Base-by-base conservation (phyloP, 2,797 vertebrate species). In the Vireo griseus region DNA sequence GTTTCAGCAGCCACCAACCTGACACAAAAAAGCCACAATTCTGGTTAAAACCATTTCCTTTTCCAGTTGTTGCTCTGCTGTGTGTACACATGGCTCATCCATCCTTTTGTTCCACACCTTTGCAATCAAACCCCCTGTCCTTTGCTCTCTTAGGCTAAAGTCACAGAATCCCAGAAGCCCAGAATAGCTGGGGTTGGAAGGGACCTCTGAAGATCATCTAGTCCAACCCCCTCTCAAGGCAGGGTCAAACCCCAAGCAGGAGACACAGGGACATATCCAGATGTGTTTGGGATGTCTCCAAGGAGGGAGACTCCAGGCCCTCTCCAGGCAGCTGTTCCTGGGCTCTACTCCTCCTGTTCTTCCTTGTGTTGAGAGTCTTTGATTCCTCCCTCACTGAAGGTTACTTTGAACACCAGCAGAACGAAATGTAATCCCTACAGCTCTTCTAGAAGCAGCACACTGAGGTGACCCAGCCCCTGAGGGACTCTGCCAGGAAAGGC, bases 51-150 rank as follows among this genome's bases (percentile, higher is more conserved):
- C 3, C 2, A 21, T 35, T 40, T 55, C 66, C 48, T 78, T 54
- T 51, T 16, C 6, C 62, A 71, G 16, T 1, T 51, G 37, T 22
- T 42, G 19, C 5, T 44, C 33, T 9, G 1, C 33, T 42, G 45
- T 5, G n/a, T 1, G 3, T 5, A 20, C 58, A 59, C 0, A 1
- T 0, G 8, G 47, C 39, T 51, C 21, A 11, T 63, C 26, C 18
- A 61, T 3, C 28, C 31, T 75, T 45, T 31, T 52, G 13, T 11
- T 48, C 52, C 21, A 1, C 7, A 59, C 31, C 37, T 85, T 48
- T 48, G 54, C 67, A 57, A 52, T 26, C 42, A 79, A 75, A 52
- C 2, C 8, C 26, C 9, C 11, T 0, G 2, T 13, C 59, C 35
- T 90, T 35, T 54, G 45, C 28, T 67, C n/a, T 44, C 19, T 54